Evolutionary conservation across 2,888 invertebrate species (phyloP).

Genomic region (Neoascia interrupta): DNA sequence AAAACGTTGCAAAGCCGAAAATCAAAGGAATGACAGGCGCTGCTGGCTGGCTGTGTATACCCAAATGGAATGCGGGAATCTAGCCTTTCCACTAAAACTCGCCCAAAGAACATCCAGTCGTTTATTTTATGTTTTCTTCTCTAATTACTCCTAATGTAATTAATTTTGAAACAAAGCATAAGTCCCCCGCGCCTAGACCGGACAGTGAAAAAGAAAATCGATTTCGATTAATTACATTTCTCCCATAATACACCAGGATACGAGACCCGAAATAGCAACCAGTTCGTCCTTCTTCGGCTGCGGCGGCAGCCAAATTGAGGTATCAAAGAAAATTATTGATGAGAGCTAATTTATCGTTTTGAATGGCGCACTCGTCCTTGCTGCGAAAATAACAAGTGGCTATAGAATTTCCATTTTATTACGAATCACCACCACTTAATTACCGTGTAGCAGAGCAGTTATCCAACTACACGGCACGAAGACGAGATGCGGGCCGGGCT

Average conservation of each 20-base stretch:
- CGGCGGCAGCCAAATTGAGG: slow-evolving; percentile 27
- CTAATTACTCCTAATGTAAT: slow-evolving; percentile 49
- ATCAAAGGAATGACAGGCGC: too few species aligned
- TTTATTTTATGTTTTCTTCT: slow-evolving; percentile 21
- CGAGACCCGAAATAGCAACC: slow-evolving; percentile 11
- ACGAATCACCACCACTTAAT: slow-evolving; percentile 40
- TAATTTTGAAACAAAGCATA: slow-evolving; percentile 44
- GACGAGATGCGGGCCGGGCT: background rate
- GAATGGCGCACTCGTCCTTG: slow-evolving; percentile 13
- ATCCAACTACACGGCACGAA: background rate
- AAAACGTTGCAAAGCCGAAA: too few species aligned
- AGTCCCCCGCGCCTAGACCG: background rate
- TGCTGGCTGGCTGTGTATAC: too few species aligned
- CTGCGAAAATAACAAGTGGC: slow-evolving; percentile 21
- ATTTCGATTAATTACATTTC: slow-evolving; percentile 54
- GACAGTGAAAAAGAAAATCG: slow-evolving; percentile 27
- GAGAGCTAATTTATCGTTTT: slow-evolving; percentile 53
- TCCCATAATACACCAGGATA: slow-evolving; percentile 17
- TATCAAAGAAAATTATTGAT: slow-evolving; percentile 54
- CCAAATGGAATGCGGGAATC: too few species aligned
- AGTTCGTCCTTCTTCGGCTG: slow-evolving; percentile 5
- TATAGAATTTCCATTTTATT: slow-evolving; percentile 38
- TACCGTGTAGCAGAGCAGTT: slow-evolving; percentile 30
- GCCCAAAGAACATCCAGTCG: too few species aligned
- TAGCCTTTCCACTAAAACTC: too few species aligned